Conservation (phyloP, 2,113 vertebrate genomes). For the Catharus fuscescens region DNA sequence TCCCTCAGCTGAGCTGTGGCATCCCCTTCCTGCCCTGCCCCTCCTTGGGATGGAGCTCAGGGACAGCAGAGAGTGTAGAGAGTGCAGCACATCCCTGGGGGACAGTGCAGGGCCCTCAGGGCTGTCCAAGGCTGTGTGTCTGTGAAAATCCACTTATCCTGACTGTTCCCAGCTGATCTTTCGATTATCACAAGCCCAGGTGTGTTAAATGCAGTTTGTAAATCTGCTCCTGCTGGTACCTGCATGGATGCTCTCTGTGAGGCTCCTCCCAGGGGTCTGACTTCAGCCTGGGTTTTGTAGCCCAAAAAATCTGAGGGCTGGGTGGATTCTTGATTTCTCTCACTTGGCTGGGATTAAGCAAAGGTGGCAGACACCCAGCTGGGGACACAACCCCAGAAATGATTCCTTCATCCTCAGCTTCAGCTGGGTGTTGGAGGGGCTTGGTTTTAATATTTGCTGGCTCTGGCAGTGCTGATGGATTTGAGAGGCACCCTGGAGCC, state of each 20-base stretch:
- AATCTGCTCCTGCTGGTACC: neutral
- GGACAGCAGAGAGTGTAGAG: neutral
- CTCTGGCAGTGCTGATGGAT: fast-evolving
- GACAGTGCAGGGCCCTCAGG: neutral
- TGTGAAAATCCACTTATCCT: neutral
- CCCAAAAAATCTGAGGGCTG: fast-evolving
- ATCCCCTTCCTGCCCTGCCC: neutral
- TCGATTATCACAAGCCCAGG: fast-evolving
- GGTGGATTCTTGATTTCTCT: neutral
- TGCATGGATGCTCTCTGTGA: fast-evolving
- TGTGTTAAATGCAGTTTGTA: neutral
- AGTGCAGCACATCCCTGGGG: fast-evolving
- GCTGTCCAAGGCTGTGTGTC: fast-evolving
- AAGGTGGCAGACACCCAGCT: neutral
- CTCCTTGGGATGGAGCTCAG: neutral
- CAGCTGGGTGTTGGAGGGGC: neutral
- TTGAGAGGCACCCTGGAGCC: fast-evolving
- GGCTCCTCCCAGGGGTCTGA: neutral
- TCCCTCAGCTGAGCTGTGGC: neutral
- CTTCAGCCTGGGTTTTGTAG: neutral
- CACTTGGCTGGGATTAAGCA: neutral
- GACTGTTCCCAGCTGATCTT: neutral
- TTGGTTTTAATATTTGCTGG: fast-evolving
- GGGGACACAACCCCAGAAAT: fast-evolving
- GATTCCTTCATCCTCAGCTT: neutral